Evolutionary conservation across 1,140 invertebrate genomes (phyloP).

Genomic region (Neuroterus valhalla): DNA sequence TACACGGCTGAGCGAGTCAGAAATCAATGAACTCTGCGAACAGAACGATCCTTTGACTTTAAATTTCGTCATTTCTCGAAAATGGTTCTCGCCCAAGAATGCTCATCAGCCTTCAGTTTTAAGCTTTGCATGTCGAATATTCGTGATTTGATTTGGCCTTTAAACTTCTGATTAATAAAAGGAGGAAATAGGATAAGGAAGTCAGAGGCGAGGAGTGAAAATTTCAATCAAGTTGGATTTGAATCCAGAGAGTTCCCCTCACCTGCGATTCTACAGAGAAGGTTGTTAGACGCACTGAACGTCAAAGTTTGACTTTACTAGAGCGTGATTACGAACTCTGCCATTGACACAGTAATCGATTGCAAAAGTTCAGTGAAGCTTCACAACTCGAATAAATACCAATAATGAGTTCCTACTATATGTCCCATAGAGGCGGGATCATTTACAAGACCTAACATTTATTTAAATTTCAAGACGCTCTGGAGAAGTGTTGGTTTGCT

Average conservation of each 20-base stretch:
- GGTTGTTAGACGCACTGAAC: constrained; percentile 26
- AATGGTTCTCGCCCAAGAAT: neutral
- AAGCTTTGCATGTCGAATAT: neutral
- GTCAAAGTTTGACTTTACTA: constrained; percentile 56
- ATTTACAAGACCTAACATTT: no score
- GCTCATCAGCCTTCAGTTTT: neutral
- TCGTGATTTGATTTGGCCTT: constrained; percentile 9
- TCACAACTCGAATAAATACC: constrained; percentile 49
- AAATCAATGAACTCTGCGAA: constrained; percentile 24
- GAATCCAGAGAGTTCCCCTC: neutral
- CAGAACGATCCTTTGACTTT: constrained; percentile 9
- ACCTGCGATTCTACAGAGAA: neutral
- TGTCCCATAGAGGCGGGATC: neutral
- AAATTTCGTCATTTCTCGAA: constrained; percentile 5
- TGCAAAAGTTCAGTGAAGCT: constrained; percentile 62
- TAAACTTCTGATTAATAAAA: constrained; percentile 26
- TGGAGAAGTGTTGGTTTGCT: no score
- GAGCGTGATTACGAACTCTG: constrained; percentile 53
- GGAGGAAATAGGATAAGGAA: neutral
- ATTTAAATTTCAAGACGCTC: no score
- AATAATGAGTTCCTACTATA: constrained; percentile 10
- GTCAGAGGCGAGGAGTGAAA: neutral
- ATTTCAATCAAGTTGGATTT: constrained; percentile 7
- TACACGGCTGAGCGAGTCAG: constrained; percentile 10
- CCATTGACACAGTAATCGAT: constrained; percentile 51